phyloP scores from a whole-genome alignment of 1,140 invertebrate species.

The Prorops nasuta region DNA sequence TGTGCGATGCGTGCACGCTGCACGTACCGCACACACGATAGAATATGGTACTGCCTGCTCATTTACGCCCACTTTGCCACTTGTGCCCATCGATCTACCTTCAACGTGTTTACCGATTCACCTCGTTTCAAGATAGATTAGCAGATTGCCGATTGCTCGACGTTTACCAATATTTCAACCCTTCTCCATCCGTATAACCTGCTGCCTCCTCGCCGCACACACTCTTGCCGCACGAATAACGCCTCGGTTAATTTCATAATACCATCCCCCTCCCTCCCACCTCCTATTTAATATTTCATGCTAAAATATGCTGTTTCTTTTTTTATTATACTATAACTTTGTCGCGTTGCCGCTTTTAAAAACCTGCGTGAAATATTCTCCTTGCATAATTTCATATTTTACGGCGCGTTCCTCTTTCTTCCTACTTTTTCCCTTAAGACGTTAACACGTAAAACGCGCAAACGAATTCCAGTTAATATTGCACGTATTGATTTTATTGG shows the following conservation, averaged over 20 bases:
- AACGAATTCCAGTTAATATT: too few relatives aligned
- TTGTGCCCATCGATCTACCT: slow-evolving; percentile 14
- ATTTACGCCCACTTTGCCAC: slow-evolving; percentile 4
- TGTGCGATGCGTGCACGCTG: neutral
- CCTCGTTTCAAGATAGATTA: slow-evolving; percentile 12
- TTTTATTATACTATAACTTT: too few relatives aligned
- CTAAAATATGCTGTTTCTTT: too few relatives aligned
- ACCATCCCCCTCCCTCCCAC: slow-evolving; percentile 3
- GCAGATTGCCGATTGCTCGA: slow-evolving; percentile 7
- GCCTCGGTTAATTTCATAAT: slow-evolving; percentile 11
- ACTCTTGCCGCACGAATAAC: slow-evolving; percentile 5
- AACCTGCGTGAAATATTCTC: too few relatives aligned
- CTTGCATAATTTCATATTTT: too few relatives aligned
- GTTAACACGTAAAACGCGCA: too few relatives aligned
- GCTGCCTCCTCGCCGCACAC: neutral
- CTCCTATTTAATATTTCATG: neutral
- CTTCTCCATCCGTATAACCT: neutral
- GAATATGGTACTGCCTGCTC: too few relatives aligned
- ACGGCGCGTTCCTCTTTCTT: too few relatives aligned
- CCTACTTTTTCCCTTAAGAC: too few relatives aligned
- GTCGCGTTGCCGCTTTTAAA: too few relatives aligned
- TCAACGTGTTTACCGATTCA: neutral
- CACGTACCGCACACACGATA: too few relatives aligned
- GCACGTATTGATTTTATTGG: too few relatives aligned
- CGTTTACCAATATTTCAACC: neutral